Base-by-base conservation (phyloP, 2,888 invertebrate species). In the Neoascia interrupta region DNA sequence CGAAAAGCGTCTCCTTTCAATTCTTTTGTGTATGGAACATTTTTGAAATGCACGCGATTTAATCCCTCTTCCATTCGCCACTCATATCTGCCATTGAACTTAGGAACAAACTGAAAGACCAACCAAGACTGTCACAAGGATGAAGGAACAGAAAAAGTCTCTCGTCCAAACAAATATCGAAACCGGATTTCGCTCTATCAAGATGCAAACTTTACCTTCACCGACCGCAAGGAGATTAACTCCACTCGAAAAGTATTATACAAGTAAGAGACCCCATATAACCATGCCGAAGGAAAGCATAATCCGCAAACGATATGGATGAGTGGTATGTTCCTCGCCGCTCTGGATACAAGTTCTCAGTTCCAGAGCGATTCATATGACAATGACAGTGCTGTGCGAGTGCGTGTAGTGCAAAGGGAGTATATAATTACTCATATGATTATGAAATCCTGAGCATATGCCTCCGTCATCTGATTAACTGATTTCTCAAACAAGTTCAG, bases 131-230 rank as follows among this genome's bases (percentile, higher is more conserved):
- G n/a, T n/a, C 2, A 16, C 5, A 13, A 34, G 11, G 4, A 51
- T 18, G 11, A 18, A 26, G 34, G 36, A 11, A 8, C 31, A n/a
- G n/a, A n/a, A n/a, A n/a, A n/a, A n/a, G n/a, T n/a, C n/a, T 51
- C 43, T 11, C 37, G 53, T 39, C 60, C 45, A 60, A 37, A 45
- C 34, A 53, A 53, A 54, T 34, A 45, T 37, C 6, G 28, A 36
- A 73, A 58, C 73, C 64, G 51, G 58, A 64, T 64, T 64, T n/a
- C n/a, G n/a, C 47, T 36, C 58, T 66, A 64, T 53, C 64, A 73
- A 51, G 64, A 58, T 64, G 64, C 34, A 49, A 64, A 72, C 58
- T 31, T 58, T 64, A 37, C 64, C 64, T 56, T 51, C 64, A 19
- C 28, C 64, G 43, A 34, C 43, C 54, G 11, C 47, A 54, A 13